These are phyloP conservation scores for Chymomyza caudatula DNA, from an alignment of 2,888 invertebrate species.

Conservation along the genomic window DNA sequence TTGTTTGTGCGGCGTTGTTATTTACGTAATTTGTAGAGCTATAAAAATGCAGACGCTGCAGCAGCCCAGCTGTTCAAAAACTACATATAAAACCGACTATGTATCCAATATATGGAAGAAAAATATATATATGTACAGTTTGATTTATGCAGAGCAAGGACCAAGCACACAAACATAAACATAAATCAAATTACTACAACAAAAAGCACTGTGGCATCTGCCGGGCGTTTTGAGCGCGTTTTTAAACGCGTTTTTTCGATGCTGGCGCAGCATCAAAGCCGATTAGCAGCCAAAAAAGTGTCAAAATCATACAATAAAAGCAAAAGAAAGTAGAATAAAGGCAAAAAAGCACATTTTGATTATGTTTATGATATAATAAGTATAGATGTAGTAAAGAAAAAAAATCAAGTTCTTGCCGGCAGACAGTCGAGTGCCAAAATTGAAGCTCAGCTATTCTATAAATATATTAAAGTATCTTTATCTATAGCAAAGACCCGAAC, in stretches of 20 bases:
- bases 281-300: conserved; percentile 29
- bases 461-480: too few relatives aligned
- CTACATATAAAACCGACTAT: not conserved
- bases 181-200: conserved; percentile 36
- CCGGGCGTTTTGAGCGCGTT: conserved; percentile 20
- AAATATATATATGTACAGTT: conserved; percentile 19
- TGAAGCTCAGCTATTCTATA: not conserved
- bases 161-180: conserved; percentile 8
- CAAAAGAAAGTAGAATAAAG: not conserved
- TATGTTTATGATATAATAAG: conserved; percentile 1
- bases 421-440: not conserved
- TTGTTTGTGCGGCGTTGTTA: conserved; percentile 41
- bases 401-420: not conserved
- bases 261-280: conserved; percentile 27
- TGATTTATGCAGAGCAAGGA: conserved; percentile 21
- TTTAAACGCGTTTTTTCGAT: conserved; percentile 18
- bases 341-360: not conserved
- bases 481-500: too few relatives aligned
- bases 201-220: not conserved
- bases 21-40: conserved; percentile 46
- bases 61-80: not conserved
- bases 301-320: conserved; percentile 25
- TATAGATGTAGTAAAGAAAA: not conserved
- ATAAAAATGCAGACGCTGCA: conserved; percentile 27
- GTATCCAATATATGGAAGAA: not conserved